Evolutionary conservation across 30 jellyfish, hydroid and myxozoan species (phyloP).

Genomic region (Kudoa iwatai): DNA sequence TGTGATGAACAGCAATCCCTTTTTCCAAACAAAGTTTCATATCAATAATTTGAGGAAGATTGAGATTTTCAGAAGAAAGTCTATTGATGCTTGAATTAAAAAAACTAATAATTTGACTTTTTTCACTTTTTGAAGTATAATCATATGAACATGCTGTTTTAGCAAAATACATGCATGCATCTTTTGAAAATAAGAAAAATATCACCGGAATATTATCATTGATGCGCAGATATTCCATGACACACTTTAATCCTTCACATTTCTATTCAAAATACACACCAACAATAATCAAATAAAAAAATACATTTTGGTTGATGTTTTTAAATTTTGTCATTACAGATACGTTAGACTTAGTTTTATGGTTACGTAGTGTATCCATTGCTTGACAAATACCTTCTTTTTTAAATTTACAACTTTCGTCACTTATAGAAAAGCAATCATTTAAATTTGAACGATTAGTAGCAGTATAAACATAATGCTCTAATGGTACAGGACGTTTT

Average conservation of each 20-base stretch:
- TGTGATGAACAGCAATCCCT: conserved; percentile 92
- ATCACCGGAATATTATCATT: conserved; percentile 64
- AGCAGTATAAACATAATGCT: conserved; percentile 50
- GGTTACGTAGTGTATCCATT: no score
- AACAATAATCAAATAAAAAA: neutral
- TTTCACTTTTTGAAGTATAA: conserved; percentile 34
- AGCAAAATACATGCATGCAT: conserved; percentile 37
- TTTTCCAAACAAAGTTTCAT: no score
- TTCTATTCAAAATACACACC: neutral
- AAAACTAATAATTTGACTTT: conserved; percentile 33
- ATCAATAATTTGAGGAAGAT: conserved; percentile 35
- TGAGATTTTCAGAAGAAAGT: conserved; percentile 28
- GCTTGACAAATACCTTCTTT: neutral
- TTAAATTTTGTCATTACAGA: no score
- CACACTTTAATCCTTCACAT: conserved; percentile 20
- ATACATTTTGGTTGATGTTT: no score
- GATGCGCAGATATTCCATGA: conserved; percentile 21
- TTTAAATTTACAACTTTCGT: neutral
- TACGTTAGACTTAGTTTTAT: no score
- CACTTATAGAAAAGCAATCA: neutral
- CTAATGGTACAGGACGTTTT: conserved; percentile 93
- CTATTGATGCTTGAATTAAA: conserved; percentile 19
- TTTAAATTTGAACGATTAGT: no score
- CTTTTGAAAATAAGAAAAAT: conserved; percentile 60
- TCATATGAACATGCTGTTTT: conserved; percentile 16